Evolutionary conservation across 2,888 invertebrate species (phyloP).

Genomic region (Bombyx huttoni): DNA sequence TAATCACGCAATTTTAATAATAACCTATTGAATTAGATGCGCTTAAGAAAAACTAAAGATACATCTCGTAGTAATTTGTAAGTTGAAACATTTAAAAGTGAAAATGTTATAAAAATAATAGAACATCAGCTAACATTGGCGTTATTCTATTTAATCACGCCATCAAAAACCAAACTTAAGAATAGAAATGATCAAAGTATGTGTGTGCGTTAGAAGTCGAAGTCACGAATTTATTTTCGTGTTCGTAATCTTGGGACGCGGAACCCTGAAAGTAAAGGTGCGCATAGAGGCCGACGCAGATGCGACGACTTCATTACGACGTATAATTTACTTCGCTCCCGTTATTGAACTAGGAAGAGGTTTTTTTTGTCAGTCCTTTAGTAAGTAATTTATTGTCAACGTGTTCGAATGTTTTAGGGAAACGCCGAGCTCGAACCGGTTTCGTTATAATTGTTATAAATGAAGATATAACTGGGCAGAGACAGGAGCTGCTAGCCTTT

Average conservation of each 20-base stretch:
- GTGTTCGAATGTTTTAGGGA: slow-evolving; percentile 35
- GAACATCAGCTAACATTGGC: no score
- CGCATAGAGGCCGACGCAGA: slow-evolving; percentile 31
- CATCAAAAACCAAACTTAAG: no score
- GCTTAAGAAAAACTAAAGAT: no score
- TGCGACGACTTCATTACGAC: slow-evolving; percentile 60
- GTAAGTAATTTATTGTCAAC: slow-evolving; percentile 55
- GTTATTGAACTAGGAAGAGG: slow-evolving; percentile 62
- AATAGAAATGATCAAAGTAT: no score
- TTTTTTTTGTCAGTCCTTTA: slow-evolving; percentile 51
- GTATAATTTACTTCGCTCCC: slow-evolving; percentile 63
- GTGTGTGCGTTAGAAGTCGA: no score
- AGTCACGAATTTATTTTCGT: no score
- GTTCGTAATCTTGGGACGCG: neutral
- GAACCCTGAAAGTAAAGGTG: neutral
- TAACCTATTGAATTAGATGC: no score
- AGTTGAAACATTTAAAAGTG: no score
- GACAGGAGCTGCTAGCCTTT: neutral
- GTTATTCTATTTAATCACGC: no score
- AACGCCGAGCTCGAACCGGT: slow-evolving; percentile 13
- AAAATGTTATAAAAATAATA: no score
- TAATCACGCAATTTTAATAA: neutral
- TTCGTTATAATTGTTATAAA: slow-evolving; percentile 3
- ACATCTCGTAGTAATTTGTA: no score
- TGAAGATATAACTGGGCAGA: neutral